phyloP scores from a whole-genome alignment of 2,888 invertebrate genomes.

The Lasiommata megera region DNA sequence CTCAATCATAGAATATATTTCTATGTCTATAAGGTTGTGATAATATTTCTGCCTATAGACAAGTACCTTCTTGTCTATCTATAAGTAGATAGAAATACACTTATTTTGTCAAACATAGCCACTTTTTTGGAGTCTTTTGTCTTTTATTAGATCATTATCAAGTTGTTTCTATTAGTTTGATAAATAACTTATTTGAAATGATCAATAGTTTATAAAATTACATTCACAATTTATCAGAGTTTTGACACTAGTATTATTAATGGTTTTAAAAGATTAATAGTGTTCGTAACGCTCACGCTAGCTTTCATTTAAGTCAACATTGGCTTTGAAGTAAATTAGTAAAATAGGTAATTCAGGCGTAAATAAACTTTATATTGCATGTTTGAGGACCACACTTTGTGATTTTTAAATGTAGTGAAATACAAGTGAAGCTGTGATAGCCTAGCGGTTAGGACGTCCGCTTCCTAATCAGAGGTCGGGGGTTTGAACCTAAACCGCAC shows the following conservation, averaged over 20 bases:
- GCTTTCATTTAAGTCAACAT: conserved; percentile 12
- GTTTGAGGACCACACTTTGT: not conserved
- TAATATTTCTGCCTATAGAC: too few species aligned
- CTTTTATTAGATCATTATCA: not conserved
- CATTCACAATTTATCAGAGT: conserved; percentile 11
- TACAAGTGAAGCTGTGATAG: too few species aligned
- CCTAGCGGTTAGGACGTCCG: too few species aligned
- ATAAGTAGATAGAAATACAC: too few species aligned
- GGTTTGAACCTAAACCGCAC: too few species aligned
- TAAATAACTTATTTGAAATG: not conserved
- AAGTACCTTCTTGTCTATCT: too few species aligned
- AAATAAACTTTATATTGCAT: conserved; percentile 3
- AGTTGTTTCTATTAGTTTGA: conserved; percentile 1
- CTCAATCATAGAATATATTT: too few species aligned
- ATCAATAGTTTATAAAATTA: conserved; percentile 14
- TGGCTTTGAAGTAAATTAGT: not conserved
- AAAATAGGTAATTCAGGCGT: conserved; percentile 1
- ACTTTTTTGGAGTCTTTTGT: too few species aligned
- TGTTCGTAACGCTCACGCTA: conserved; percentile 13
- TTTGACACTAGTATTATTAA: conserved; percentile 18
- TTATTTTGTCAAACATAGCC: too few species aligned
- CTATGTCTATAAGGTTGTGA: too few species aligned
- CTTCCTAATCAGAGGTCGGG: too few species aligned
- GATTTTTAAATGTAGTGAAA: not conserved
- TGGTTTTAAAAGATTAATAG: conserved; percentile 17